Base-by-base conservation (phyloP, 2,888 invertebrate genomes). In the Platypus cylindrus region DNA sequence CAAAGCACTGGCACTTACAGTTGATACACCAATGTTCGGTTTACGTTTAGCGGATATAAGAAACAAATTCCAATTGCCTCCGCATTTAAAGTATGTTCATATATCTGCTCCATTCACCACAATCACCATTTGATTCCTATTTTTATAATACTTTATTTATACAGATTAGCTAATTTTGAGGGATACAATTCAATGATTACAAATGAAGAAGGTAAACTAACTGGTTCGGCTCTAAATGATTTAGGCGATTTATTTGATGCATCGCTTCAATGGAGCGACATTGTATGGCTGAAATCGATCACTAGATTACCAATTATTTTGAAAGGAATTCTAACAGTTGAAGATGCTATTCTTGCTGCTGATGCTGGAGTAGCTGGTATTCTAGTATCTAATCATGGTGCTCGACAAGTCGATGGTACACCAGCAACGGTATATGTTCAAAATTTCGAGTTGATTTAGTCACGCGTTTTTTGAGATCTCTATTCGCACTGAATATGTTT, bases 331-430 rank as follows among this genome's bases (percentile, higher is more conserved):
- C 60, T 93, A 20, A 83, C 86, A 1, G 75, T 73, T 0, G 86
- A 90, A 54, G 94, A 94, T 63, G 93, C 94, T 1, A 49, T 73
- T 11, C 64, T 75, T 48, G 91, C 83, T 0, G 66, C 70, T 0
- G 66, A 84, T 46, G 65, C 72, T 33, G 90, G 89, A 3, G 84
- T 78, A 28, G 65, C 73, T 3, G 94, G 74, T 1, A 75, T 94
- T 35, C 66, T 89, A 40, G 93, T 95, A 3, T 94, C 93, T 0
- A 94, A 94, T 61, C 94, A 94, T 58, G 94, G 94, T 2, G 94
- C 81, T 0, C 68, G 93, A 40, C 94, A 94, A 63, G 62, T 90
- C 20, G 90, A 90, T 55, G 73, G 77, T n/a, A 78, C 81, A 7
- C 80, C 85, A 9, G 76, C 91, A 8, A 72, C 89, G 36, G 85